Conservation (phyloP, 2,888 invertebrate genomes). For the Chymomyza caudatula region DNA sequence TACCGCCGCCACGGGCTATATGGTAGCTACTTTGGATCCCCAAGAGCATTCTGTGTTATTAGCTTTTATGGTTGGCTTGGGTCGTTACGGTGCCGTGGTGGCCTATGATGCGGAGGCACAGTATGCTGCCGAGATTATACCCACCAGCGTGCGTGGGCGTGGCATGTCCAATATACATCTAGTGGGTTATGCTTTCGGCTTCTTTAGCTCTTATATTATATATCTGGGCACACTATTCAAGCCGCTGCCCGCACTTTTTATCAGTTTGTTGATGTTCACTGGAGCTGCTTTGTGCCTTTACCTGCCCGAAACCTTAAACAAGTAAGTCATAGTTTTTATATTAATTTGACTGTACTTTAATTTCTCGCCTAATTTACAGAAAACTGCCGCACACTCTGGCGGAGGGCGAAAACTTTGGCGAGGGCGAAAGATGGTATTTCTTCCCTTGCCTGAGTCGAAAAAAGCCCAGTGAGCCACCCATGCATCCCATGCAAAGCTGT, state of each 20-base stretch:
- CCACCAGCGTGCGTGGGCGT: slow-evolving; percentile 82
- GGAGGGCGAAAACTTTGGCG: slow-evolving; percentile 81
- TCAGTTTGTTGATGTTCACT: slow-evolving; percentile 79
- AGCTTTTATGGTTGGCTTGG: slow-evolving; percentile 79
- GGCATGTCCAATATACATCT: slow-evolving; percentile 82
- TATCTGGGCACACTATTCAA: slow-evolving; percentile 78
- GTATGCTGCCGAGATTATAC: slow-evolving; percentile 82
- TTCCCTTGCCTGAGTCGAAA: slow-evolving; percentile 76
- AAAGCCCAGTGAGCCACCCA: not conserved
- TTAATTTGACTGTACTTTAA: not conserved
- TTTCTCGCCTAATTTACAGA: slow-evolving; percentile 54
- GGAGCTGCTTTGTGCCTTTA: slow-evolving; percentile 80
- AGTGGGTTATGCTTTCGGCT: slow-evolving; percentile 81
- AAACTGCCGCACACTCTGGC: slow-evolving; percentile 80
- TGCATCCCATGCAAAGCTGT: not conserved
- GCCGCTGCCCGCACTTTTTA: slow-evolving; percentile 80
- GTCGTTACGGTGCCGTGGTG: slow-evolving; percentile 80
- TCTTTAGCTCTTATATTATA: slow-evolving; percentile 80
- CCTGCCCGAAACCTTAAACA: slow-evolving; percentile 81
- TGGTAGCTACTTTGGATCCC: slow-evolving; percentile 74
- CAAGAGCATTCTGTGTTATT: slow-evolving; percentile 74
- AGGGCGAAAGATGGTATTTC: slow-evolving; percentile 79
- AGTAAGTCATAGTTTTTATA: slow-evolving; percentile 49
- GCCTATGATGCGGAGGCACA: slow-evolving; percentile 83
- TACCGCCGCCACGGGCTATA: slow-evolving; percentile 78